Evolutionary conservation across 1,140 invertebrate genomes (phyloP), one percentile per base, ranked within the genome.

Genomic region (Pinna nobilis): DNA sequence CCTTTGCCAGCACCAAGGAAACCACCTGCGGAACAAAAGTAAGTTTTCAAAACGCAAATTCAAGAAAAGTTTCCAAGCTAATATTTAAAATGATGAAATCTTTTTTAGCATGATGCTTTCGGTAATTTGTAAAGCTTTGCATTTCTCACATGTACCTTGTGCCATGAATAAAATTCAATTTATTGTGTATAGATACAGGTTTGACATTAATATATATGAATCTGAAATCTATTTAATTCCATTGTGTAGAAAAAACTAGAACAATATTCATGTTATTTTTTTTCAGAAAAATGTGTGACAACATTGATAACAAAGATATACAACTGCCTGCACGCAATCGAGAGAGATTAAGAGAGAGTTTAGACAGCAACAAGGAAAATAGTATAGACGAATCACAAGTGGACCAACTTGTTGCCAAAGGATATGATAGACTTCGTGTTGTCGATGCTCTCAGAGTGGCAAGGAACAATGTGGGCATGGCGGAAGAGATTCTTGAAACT

Each of bases 391-490:
- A 97, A 88, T 95, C 96, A 83, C 94, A 97, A 83, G 96, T 98
- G 53, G 93, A 95, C 2, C 92, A 93, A 69, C 89, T 98, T 50
- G 95, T 96, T 33, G 93, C 93, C 25, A 95, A 97, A 82, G 96
- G 96, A 2, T 97, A 96, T 84, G 92, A 95, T 3, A 94, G 95
- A 83, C 94, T 97, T 81, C 94, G 95, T 47, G 96, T 97, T 0
- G 94, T 97, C 44, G 91, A 96, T 79, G 96, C 96, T 7, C 90
- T 98, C 71, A 94, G 95, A 61, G 97, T 98, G 66, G 95, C 96
- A 1, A 91, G 94, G 65, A 98, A 98, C 88, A 95, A 98, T 89
- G 91, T 97, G 37, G 94, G 95, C 88, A 97, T 98, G 96, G 96
- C 96, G 32, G 94, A 95, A 90, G 95, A 97, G 89, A 98, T 98